These are phyloP conservation scores for Periphyllus acericola DNA, from an alignment of 2,888 invertebrate genomes.

Conservation along the genomic window DNA sequence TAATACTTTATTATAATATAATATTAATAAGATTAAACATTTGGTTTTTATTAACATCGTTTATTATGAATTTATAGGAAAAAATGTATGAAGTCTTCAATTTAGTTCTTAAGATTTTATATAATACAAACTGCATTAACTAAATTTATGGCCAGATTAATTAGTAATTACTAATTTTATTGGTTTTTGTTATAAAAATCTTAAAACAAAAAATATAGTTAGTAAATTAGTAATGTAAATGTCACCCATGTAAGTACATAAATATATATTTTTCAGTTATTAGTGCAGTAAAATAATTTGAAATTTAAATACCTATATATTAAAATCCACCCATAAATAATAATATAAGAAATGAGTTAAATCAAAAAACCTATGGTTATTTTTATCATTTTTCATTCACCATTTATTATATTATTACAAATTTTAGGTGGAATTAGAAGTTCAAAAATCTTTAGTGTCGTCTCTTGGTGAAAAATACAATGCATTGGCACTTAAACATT, in stretches of 20 bases:
- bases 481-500: conserved; percentile 66
- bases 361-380: background rate
- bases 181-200: background rate
- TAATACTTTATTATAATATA: too few relatives aligned
- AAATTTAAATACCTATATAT: background rate
- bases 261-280: background rate
- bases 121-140: background rate
- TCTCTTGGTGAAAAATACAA: conserved; percentile 66
- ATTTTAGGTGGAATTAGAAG: conserved; percentile 66
- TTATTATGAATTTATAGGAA: background rate
- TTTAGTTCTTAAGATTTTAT: background rate
- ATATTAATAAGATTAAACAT: too few relatives aligned
- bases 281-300: background rate
- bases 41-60: too few relatives aligned
- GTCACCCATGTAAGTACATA: too few relatives aligned
- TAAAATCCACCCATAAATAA: background rate
- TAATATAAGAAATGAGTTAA: background rate
- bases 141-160: background rate
- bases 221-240: too few relatives aligned
- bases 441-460: conserved; percentile 65
- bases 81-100: background rate
- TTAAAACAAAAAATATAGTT: too few relatives aligned
- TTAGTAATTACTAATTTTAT: too few relatives aligned
- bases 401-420: conserved; percentile 3
- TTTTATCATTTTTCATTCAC: background rate